Conservation (phyloP, 2,113 vertebrate species). For the Chlorocebus sabaeus region DNA sequence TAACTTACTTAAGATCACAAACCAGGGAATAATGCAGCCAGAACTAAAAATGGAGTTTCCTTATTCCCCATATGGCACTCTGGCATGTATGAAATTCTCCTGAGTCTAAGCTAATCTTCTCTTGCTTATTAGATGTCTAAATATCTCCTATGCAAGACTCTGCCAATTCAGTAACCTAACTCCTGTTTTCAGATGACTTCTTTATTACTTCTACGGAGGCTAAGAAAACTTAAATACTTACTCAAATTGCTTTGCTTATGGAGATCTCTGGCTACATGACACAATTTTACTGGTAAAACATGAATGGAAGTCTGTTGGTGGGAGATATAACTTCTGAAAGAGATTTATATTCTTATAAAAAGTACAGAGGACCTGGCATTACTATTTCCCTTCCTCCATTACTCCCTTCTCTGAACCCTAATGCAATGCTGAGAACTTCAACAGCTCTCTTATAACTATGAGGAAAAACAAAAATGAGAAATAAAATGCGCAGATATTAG, state of each 20-base stretch:
- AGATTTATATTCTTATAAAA: not conserved
- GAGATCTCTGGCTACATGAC: not conserved
- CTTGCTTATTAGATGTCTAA: slow-evolving; percentile 15
- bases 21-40: not conserved
- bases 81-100: not conserved
- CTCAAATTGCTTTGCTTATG: not conserved
- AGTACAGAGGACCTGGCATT: not conserved
- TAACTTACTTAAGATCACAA: not conserved
- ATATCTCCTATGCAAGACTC: not conserved
- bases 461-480: not conserved
- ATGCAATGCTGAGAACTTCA: not conserved
- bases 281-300: not conserved
- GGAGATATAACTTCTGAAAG: not conserved
- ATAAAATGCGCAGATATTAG: not conserved
- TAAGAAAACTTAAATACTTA: not conserved
- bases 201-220: not conserved
- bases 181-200: not conserved
- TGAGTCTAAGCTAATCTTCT: not conserved
- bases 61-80: not conserved
- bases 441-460: not conserved
- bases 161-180: not conserved
- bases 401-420: not conserved
- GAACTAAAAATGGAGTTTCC: not conserved
- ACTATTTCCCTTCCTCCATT: not conserved
- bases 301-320: not conserved